A percentile compares a stretch with the other conserved stretches of the same genome.
These are phyloP conservation scores for Papilio polytes DNA, from an alignment of 1,140 invertebrate genomes.

Conservation along the genomic window DNA sequence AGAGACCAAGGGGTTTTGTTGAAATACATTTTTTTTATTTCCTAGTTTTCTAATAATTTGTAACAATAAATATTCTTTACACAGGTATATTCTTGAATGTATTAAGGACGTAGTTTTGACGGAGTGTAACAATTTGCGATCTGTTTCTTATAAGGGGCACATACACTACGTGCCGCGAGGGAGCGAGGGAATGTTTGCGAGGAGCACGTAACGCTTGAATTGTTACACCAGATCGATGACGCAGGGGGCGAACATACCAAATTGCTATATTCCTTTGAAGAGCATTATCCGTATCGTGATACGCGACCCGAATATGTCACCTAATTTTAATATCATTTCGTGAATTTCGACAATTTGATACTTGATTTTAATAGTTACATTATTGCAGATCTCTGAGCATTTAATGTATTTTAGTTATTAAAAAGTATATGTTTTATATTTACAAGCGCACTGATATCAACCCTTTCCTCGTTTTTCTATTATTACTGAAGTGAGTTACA, in stretches of 20 bases:
- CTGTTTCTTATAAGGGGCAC: constrained; percentile 40
- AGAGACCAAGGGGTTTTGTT: no score
- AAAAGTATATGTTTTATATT: not conserved
- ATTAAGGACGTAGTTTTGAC: constrained; percentile 28
- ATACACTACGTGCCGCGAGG: constrained; percentile 45
- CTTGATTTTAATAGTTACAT: not conserved
- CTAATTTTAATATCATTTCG: not conserved
- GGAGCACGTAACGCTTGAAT: constrained; percentile 62
- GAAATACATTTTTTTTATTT: no score
- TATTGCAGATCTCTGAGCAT: not conserved
- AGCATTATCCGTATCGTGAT: constrained; percentile 23
- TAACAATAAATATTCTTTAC: not conserved
- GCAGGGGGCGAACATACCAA: constrained; percentile 49
- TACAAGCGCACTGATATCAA: constrained; percentile 19
- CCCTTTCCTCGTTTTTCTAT: constrained; percentile 31
- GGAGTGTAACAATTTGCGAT: constrained; percentile 37
- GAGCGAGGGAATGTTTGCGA: constrained; percentile 51
- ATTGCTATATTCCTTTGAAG: constrained; percentile 52
- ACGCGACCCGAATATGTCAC: constrained; percentile 4
- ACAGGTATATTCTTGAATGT: not conserved
- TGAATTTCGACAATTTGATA: not conserved
- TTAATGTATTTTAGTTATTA: not conserved
- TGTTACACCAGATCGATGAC: constrained; percentile 56
- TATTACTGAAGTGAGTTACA: constrained; percentile 32
- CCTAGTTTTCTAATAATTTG: not conserved